Conservation (phyloP, 2,888 invertebrate genomes). For the Melanargia galathea region DNA sequence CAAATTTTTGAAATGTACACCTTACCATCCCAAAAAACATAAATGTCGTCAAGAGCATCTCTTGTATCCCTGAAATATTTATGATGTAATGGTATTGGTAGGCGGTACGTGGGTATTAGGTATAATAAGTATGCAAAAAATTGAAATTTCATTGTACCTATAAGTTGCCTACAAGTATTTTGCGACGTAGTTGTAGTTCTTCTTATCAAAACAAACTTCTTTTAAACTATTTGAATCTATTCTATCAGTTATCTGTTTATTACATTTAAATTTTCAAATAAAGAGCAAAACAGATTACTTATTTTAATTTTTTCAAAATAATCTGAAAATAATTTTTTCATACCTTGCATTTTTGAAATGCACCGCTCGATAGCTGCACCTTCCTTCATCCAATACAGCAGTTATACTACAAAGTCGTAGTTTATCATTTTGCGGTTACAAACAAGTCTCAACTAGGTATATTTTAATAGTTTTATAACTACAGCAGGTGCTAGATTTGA, state of each 20-base stretch:
- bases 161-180: no score
- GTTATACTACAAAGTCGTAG: neutral
- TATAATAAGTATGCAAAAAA: no score
- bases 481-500: slow-evolving; percentile 28
- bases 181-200: no score
- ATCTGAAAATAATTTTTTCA: neutral
- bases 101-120: neutral
- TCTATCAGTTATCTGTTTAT: no score
- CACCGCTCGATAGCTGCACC: neutral
- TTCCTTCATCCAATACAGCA: no score
- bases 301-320: neutral
- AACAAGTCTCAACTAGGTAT: neutral
- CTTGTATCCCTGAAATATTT: slow-evolving; percentile 10
- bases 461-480: slow-evolving; percentile 4
- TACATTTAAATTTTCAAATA: no score
- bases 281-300: no score
- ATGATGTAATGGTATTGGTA: no score
- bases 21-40: slow-evolving; percentile 37
- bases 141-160: no score
- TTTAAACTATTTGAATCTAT: no score
- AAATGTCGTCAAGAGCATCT: neutral
- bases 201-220: no score
- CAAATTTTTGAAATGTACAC: slow-evolving; percentile 65
- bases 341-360: slow-evolving; percentile 10
- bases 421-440: neutral